Percentiles rank a stretch among this genome's conserved stretches.
Evolutionary conservation across 23 tunicate genomes (phyloP).

Genomic region (Ascidia mentula): DNA sequence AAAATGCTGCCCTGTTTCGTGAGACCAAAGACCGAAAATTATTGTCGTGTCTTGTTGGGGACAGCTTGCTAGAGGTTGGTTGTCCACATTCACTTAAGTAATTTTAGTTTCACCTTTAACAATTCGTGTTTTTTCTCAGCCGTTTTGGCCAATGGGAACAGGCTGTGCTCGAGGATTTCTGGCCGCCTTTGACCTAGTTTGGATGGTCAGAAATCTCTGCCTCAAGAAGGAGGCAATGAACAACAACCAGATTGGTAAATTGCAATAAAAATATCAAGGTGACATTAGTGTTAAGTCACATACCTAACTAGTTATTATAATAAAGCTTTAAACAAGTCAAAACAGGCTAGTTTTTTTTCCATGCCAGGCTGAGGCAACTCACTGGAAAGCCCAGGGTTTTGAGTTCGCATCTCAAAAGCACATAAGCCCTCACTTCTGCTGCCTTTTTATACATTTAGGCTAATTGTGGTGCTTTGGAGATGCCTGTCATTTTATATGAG

Average conservation of each 20-base stretch:
- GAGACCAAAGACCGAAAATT: constrained; percentile 62
- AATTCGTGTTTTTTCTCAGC: constrained; percentile 28
- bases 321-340: too few relatives aligned
- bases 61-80: constrained; percentile 76
- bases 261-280: too few relatives aligned
- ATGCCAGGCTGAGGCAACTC: too few relatives aligned
- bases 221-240: neutral
- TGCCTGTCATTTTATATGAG: too few relatives aligned
- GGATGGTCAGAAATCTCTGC: constrained; percentile 49
- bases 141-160: constrained; percentile 99
- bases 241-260: neutral
- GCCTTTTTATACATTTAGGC: too few relatives aligned
- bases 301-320: too few relatives aligned
- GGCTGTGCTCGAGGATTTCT: constrained; percentile 96
- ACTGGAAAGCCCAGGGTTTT: too few relatives aligned
- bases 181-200: constrained; percentile 80
- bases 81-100: neutral
- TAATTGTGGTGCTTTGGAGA: too few relatives aligned
- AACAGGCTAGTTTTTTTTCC: too few relatives aligned
- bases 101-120: neutral
- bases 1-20: constrained; percentile 76
- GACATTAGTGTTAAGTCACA: too few relatives aligned
- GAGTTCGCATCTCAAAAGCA: too few relatives aligned
- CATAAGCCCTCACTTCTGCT: too few relatives aligned
- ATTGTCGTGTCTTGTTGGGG: constrained; percentile 86